Conservation (phyloP, 2,797 vertebrate species). For the Tapirus indicus region DNA sequence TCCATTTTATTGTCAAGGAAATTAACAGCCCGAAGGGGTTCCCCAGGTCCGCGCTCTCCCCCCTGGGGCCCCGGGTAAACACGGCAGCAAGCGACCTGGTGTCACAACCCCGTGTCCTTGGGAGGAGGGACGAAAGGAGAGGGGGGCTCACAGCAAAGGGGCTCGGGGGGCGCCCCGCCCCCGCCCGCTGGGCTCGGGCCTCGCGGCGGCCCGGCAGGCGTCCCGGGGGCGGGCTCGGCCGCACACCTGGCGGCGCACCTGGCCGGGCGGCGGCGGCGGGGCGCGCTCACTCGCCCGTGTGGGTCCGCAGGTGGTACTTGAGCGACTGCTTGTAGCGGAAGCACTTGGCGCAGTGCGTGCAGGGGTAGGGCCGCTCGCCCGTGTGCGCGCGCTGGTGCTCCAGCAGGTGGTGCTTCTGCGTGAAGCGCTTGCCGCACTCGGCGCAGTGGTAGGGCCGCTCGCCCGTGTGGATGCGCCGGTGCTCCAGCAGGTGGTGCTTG, state of each 20-base stretch:
- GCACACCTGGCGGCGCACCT: background rate
- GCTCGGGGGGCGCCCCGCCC: constrained; percentile 22
- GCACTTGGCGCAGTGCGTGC: constrained; percentile 90
- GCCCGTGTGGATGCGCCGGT: constrained; percentile 90
- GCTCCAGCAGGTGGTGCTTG: constrained; percentile 90
- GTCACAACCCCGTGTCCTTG: constrained; percentile 60
- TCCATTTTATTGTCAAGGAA: constrained; percentile 84
- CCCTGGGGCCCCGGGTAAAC: constrained; percentile 43
- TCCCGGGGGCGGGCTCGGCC: background rate
- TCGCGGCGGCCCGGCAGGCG: constrained; percentile 1
- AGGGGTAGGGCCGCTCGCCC: constrained; percentile 90
- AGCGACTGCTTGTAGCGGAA: constrained; percentile 92
- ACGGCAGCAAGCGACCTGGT: constrained; percentile 71
- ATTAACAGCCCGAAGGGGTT: constrained; percentile 79
- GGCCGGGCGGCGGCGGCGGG: constrained; percentile 32
- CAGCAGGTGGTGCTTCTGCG: constrained; percentile 90
- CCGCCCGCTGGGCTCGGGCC: constrained; percentile 20
- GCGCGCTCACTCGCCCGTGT: constrained; percentile 88
- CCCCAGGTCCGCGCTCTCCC: constrained; percentile 70
- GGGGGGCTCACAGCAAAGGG: constrained; percentile 72
- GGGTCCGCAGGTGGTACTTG: constrained; percentile 91
- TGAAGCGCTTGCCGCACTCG: constrained; percentile 91
- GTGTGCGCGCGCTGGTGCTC: constrained; percentile 91
- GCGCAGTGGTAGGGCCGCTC: constrained; percentile 89
- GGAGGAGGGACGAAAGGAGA: constrained; percentile 50